Conservation (phyloP, 2,797 vertebrate genomes). For the Phoxinus dragarum region DNA sequence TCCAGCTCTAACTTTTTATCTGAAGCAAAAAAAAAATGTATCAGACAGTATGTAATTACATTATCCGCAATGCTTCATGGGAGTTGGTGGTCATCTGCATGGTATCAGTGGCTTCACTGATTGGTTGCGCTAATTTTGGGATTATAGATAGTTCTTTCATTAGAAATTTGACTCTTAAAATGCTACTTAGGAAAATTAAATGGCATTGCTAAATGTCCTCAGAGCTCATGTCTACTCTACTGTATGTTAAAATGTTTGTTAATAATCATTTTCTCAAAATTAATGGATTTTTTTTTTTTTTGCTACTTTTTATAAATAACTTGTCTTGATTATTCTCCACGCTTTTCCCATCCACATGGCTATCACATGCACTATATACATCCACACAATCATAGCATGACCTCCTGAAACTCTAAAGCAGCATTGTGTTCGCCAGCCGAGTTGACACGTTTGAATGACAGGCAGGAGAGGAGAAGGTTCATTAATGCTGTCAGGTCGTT, state of each 20-base stretch:
- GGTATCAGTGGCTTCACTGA: too few relatives aligned
- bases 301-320: background rate
- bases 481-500: constrained; percentile 56
- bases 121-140: background rate
- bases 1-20: background rate
- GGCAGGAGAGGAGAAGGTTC: constrained; percentile 34
- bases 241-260: background rate
- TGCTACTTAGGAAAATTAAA: background rate
- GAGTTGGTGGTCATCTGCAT: background rate
- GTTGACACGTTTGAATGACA: constrained; percentile 49
- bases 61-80: background rate
- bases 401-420: constrained; percentile 18
- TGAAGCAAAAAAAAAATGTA: too few relatives aligned
- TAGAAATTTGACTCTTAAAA: background rate
- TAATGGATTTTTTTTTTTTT: background rate
- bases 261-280: background rate
- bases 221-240: background rate
- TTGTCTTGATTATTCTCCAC: background rate
- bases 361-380: background rate
- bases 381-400: constrained; percentile 33
- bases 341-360: background rate
- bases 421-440: background rate
- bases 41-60: background rate
- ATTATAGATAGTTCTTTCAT: background rate
- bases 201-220: background rate